A percentile compares a stretch with the other conserved stretches of the same genome.
These are phyloP conservation scores for Zootoca vivipara DNA, from an alignment of 2,113 vertebrate species.

Conservation along the genomic window DNA sequence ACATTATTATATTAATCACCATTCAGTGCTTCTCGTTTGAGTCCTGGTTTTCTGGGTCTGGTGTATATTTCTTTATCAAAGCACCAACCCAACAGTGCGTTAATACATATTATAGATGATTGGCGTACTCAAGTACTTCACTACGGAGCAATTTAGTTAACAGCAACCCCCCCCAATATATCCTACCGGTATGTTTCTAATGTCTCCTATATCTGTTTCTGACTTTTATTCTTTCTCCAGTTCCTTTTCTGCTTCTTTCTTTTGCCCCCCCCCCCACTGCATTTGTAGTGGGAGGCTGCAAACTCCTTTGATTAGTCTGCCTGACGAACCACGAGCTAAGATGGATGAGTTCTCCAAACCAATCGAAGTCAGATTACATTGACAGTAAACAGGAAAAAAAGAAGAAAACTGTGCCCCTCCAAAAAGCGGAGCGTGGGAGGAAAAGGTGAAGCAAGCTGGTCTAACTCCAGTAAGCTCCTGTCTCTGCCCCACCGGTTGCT, in stretches of 20 bases:
- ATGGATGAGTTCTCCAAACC: constrained; percentile 5
- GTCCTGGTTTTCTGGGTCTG: background rate
- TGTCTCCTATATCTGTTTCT: constrained; percentile 55
- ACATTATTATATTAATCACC: background rate
- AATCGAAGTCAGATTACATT: constrained; percentile 17
- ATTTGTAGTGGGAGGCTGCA: background rate
- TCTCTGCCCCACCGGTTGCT: background rate
- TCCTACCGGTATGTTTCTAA: too few species aligned
- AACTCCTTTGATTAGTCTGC: constrained; percentile 50
- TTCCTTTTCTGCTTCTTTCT: background rate
- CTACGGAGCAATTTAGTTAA: constrained; percentile 61
- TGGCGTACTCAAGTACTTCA: constrained; percentile 54
- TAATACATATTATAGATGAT: constrained; percentile 68
- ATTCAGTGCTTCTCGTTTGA: background rate
- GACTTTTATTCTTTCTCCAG: background rate
- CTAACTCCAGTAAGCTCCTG: background rate
- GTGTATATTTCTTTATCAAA: constrained; percentile 53
- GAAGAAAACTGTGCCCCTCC: background rate
- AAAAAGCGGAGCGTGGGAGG: background rate
- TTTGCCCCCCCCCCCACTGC: too few species aligned
- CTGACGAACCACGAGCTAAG: constrained; percentile 31
- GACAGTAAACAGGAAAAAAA: constrained; percentile 3
- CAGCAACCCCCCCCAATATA: constrained; percentile 38
- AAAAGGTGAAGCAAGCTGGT: background rate
- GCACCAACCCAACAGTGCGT: constrained; percentile 64